Conservation (phyloP, 2,888 invertebrate genomes). For the Nemotelus nigrinus region DNA sequence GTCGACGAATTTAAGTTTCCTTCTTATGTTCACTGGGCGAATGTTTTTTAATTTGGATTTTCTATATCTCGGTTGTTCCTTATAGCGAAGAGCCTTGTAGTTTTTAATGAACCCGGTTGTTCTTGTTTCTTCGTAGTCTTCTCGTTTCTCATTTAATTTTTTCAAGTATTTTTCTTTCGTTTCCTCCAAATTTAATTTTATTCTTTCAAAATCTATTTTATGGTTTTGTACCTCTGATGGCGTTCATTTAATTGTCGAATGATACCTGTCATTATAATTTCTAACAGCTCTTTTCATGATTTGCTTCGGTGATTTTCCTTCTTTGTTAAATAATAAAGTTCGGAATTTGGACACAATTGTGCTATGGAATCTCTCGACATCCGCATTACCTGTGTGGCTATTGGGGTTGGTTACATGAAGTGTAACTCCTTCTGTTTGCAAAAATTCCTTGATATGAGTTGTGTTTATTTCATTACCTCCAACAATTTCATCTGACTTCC, state of each 20-base stretch:
- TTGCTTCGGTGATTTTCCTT: neutral
- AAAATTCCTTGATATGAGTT: neutral
- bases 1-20: too few relatives aligned
- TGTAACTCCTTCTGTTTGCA: neutral
- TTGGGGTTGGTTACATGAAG: neutral
- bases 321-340: neutral
- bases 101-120: slow-evolving; percentile 30
- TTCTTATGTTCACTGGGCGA: too few relatives aligned
- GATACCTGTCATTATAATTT: slow-evolving; percentile 2
- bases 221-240: neutral
- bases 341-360: neutral
- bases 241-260: neutral
- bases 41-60: slow-evolving; percentile 10
- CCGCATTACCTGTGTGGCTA: neutral
- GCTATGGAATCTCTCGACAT: neutral
- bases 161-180: neutral
- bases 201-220: neutral
- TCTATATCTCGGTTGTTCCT: slow-evolving; percentile 30
- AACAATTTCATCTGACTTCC: neutral
- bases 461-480: neutral
- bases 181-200: neutral
- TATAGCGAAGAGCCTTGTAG: slow-evolving; percentile 27
- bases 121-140: slow-evolving; percentile 14
- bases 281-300: neutral
- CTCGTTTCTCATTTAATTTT: neutral